These are phyloP conservation scores for Holacanthella duospinosa DNA, from an alignment of 2,888 invertebrate species.

Conservation along the genomic window DNA sequence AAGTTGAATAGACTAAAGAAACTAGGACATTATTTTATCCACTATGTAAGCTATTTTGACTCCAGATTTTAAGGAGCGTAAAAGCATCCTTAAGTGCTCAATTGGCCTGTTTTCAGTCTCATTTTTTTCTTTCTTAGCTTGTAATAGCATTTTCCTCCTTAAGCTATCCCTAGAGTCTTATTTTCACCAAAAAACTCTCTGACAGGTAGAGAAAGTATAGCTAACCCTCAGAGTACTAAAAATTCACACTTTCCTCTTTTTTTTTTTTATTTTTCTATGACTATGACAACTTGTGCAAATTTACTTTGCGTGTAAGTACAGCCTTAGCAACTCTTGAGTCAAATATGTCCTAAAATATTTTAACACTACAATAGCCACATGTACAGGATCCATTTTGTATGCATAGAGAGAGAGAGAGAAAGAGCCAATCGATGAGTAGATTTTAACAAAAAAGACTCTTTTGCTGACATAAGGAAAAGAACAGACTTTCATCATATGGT, in stretches of 20 bases:
- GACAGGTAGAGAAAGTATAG: neutral
- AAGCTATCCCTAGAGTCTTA: constrained; percentile 32
- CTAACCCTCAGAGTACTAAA: too few species aligned
- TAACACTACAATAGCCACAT: too few species aligned
- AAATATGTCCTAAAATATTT: too few species aligned
- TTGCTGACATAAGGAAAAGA: too few species aligned
- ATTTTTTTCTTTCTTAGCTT: constrained; percentile 24
- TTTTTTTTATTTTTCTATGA: too few species aligned
- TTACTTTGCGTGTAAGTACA: neutral
- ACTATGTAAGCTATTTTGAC: neutral
- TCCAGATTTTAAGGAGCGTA: neutral
- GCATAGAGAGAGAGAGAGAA: too few species aligned
- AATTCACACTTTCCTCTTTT: neutral
- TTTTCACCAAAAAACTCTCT: constrained; percentile 15
- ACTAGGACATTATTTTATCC: neutral
- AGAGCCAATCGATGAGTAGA: neutral
- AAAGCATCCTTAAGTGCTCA: constrained; percentile 3
- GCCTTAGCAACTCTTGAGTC: neutral
- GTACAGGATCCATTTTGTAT: neutral
- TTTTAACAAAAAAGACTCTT: neutral
- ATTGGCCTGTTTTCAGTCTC: constrained; percentile 29
- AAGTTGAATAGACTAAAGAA: neutral
- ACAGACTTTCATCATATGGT: too few species aligned
- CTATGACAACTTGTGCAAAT: constrained; percentile 4
- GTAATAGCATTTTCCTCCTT: constrained; percentile 33